These are phyloP conservation scores for Cavia aperea DNA, from an alignment of 2,113 vertebrate species.

Conservation along the genomic window DNA sequence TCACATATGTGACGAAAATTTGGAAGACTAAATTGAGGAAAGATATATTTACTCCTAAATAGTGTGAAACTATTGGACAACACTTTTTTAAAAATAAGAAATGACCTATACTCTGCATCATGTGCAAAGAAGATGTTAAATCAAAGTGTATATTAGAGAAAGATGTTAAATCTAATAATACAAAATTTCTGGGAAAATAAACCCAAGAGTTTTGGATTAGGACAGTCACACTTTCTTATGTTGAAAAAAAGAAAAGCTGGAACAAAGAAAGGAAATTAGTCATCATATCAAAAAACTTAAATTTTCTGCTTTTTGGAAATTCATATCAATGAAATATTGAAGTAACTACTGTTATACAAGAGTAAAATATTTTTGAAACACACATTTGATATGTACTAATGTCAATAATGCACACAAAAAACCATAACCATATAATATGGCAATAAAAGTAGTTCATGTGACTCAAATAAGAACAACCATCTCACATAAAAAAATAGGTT, in stretches of 20 bases:
- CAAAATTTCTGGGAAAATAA: background rate
- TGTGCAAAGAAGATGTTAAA: background rate
- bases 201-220: background rate
- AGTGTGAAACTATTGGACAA: background rate
- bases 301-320: background rate
- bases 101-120: fast-evolving
- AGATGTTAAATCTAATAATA: background rate
- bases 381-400: background rate
- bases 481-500: background rate
- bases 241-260: background rate
- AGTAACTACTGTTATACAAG: background rate
- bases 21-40: background rate
- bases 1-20: background rate
- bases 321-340: background rate
- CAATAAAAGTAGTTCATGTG: background rate
- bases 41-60: background rate
- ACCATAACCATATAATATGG: background rate
- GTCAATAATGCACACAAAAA: background rate
- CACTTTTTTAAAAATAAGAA: too few relatives aligned
- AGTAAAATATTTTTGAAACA: background rate
- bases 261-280: background rate
- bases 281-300: background rate
- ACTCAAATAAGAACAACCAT: background rate
- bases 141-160: background rate
- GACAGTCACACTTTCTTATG: background rate